These are phyloP conservation scores for Drosophila testacea DNA, from an alignment of 2,888 invertebrate species.

Conservation along the genomic window DNA sequence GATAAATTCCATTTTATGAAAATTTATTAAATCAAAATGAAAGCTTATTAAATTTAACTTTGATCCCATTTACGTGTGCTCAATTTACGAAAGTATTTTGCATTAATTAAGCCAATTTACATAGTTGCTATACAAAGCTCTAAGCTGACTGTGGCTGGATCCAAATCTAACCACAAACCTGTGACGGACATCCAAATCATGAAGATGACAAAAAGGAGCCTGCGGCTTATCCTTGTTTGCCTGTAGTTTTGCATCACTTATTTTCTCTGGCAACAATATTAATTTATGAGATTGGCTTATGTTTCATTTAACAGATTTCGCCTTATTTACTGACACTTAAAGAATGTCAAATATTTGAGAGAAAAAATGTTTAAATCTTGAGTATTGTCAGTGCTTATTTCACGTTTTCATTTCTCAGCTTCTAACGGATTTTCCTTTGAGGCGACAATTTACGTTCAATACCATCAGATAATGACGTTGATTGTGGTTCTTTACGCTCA, in stretches of 20 bases:
- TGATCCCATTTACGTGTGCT: constrained; percentile 56
- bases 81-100: constrained; percentile 64
- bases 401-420: not conserved
- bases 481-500: constrained; percentile 54
- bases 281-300: constrained; percentile 50
- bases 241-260: not conserved
- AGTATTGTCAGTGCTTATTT: constrained; percentile 21
- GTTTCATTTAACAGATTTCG: constrained; percentile 60
- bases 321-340: constrained; percentile 45
- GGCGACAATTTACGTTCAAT: constrained; percentile 70
- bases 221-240: not conserved
- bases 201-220: constrained; percentile 2
- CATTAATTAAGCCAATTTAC: constrained; percentile 73
- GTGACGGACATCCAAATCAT: constrained; percentile 4
- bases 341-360: constrained; percentile 26
- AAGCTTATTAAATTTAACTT: constrained; percentile 57
- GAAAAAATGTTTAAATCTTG: constrained; percentile 50
- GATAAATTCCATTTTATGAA: constrained; percentile 20
- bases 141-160: constrained; percentile 12
- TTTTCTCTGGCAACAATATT: constrained; percentile 28
- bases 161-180: constrained; percentile 2
- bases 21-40: constrained; percentile 33
- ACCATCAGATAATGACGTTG: constrained; percentile 68
- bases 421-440: constrained; percentile 20
- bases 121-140: constrained; percentile 34